Percentiles rank a stretch among this genome's conserved stretches.
phyloP scores from a whole-genome alignment of 2,888 invertebrate species.

The Callimorpha dominula region DNA sequence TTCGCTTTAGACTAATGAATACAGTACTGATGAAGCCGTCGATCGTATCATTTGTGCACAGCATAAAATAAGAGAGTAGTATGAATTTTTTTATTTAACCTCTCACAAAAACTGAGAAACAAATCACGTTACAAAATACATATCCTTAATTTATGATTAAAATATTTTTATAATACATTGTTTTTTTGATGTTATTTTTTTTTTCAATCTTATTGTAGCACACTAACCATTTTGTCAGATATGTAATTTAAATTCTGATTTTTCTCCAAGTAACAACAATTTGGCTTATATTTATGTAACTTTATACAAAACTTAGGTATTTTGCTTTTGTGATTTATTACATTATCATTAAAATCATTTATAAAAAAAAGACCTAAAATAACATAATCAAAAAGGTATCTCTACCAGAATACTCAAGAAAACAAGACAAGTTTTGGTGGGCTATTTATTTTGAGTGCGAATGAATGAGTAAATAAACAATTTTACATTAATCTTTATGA shows the following conservation, averaged over 20 bases:
- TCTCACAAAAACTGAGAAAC: conserved; percentile 85
- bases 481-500: conserved; percentile 21
- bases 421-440: conserved; percentile 52
- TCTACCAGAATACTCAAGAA: conserved; percentile 46
- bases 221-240: conserved; percentile 87
- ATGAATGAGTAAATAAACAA: conserved; percentile 23
- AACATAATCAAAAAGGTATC: conserved; percentile 62
- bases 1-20: conserved; percentile 72
- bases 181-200: conserved; percentile 78
- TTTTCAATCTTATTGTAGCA: conserved; percentile 84
- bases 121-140: conserved; percentile 85
- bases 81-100: conserved; percentile 74
- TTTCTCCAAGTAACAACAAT: conserved; percentile 85
- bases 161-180: conserved; percentile 83
- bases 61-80: conserved; percentile 76
- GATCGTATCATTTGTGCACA: conserved; percentile 81
- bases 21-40: conserved; percentile 72
- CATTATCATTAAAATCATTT: conserved; percentile 67
- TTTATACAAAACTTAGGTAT: conserved; percentile 72
- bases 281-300: conserved; percentile 79
- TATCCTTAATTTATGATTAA: conserved; percentile 85
- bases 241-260: conserved; percentile 87
- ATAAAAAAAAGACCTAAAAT: conserved; percentile 62
- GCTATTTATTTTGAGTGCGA: conserved; percentile 12
- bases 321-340: conserved; percentile 67